These are phyloP conservation scores for Peromyscus leucopus DNA, from an alignment of 2,113 vertebrate species.

Conservation along the genomic window DNA sequence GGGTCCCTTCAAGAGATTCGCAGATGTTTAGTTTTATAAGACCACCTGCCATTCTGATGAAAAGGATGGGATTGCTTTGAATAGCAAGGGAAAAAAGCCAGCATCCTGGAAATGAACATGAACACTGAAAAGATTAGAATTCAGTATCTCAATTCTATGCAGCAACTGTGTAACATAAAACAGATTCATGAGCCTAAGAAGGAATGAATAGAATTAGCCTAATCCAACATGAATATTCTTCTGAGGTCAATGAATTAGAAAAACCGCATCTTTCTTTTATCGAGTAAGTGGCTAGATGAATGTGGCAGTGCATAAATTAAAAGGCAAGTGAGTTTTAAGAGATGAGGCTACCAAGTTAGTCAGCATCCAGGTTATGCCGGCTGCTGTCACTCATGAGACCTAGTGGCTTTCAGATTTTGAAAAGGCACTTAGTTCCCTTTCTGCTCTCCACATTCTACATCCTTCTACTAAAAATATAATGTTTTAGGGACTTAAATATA, in stretches of 20 bases:
- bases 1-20: conserved; percentile 70
- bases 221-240: conserved; percentile 75
- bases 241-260: conserved; percentile 30
- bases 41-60: conserved; percentile 74
- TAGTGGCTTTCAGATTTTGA: conserved; percentile 12
- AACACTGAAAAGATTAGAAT: conserved; percentile 71
- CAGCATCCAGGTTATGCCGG: neutral
- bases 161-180: conserved; percentile 64
- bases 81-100: conserved; percentile 74
- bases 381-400: neutral
- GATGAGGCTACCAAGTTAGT: neutral
- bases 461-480: conserved; percentile 6
- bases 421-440: neutral
- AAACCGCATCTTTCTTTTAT: conserved; percentile 51
- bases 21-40: conserved; percentile 77
- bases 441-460: neutral
- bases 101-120: conserved; percentile 68
- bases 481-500: neutral
- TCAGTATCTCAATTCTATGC: conserved; percentile 58
- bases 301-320: conserved; percentile 69
- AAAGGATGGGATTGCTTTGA: conserved; percentile 71
- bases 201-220: conserved; percentile 58
- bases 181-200: conserved; percentile 57
- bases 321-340: conserved; percentile 31
- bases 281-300: conserved; percentile 52